Evolutionary conservation across 1,140 invertebrate species (phyloP).

Genomic region (Sitobion miscanthi): DNA sequence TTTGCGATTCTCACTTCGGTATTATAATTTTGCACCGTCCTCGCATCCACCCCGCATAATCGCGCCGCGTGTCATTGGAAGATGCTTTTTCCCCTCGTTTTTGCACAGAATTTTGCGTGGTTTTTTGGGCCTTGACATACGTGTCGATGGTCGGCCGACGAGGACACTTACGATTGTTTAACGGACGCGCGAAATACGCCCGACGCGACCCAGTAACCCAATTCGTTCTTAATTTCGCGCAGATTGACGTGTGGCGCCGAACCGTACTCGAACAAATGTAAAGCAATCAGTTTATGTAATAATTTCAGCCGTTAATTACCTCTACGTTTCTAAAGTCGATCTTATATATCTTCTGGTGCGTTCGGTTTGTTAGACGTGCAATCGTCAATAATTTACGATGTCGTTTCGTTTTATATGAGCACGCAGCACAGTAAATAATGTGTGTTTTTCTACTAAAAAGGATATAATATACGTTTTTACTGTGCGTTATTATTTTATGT

Average conservation of each 20-base stretch:
- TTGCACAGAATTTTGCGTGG: background rate
- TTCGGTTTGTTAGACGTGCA: background rate
- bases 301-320: background rate
- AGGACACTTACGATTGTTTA: background rate
- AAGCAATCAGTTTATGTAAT: background rate
- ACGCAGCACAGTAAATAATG: too few species aligned
- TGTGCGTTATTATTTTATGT: background rate
- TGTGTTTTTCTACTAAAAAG: conserved; percentile 20
- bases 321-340: background rate
- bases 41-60: background rate
- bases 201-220: conserved; percentile 21
- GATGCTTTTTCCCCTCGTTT: background rate
- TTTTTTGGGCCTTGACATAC: conserved; percentile 25
- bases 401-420: background rate
- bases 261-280: background rate
- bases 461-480: background rate
- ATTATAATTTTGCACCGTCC: background rate
- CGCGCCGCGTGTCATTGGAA: background rate
- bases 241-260: background rate
- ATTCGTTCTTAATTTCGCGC: background rate
- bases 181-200: conserved; percentile 1
- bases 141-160: background rate
- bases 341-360: background rate
- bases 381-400: background rate
- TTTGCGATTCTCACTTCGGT: background rate